These are phyloP conservation scores for Gymnothorax reevesii DNA, from an alignment of 2,797 vertebrate species.

Conservation along the genomic window DNA sequence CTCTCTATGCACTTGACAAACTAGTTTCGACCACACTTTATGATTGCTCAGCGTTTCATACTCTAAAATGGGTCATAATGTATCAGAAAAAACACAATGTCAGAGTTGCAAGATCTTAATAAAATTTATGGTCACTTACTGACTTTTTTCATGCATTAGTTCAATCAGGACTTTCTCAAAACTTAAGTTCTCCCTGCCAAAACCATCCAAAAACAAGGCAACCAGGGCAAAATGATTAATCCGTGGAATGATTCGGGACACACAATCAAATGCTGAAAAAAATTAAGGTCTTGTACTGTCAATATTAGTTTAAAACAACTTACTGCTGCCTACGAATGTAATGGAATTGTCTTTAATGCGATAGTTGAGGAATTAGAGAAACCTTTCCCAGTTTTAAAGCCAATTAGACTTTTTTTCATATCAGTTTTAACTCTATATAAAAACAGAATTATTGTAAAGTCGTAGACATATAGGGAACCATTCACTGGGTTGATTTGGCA, in stretches of 20 bases:
- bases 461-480: not conserved
- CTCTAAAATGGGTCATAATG: not conserved
- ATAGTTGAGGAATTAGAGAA: not conserved
- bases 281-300: not conserved
- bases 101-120: not conserved
- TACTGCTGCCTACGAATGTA: not conserved
- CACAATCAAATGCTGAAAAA: no score
- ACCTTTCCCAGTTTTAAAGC: not conserved
- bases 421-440: not conserved
- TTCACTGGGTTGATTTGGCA: not conserved
- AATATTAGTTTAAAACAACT: not conserved
- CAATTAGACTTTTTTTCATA: not conserved
- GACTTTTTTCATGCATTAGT: no score
- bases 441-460: not conserved
- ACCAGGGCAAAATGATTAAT: no score
- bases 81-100: not conserved
- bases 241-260: no score
- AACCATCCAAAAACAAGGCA: no score
- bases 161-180: no score
- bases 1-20: not conserved
- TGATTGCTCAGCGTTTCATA: not conserved
- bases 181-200: no score
- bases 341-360: not conserved
- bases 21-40: not conserved
- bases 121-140: not conserved